Percentiles rank a stretch among this genome's conserved stretches.
These are phyloP conservation scores for Listronotus bonariensis DNA, from an alignment of 1,140 invertebrate genomes.

Conservation along the genomic window DNA sequence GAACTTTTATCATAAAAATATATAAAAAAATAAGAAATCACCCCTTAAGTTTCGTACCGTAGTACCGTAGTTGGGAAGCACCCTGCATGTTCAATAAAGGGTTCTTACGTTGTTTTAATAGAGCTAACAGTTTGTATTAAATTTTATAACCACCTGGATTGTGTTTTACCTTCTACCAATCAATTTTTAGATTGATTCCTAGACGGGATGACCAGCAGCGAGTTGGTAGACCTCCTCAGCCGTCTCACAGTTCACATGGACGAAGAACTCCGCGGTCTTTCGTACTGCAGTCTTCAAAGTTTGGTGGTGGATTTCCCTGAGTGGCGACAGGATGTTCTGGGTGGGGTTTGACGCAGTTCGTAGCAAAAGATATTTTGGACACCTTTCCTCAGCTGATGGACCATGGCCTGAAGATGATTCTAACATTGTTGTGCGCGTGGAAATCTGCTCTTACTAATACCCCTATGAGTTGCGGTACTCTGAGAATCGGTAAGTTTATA, in stretches of 20 bases:
- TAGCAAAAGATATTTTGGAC: slow-evolving; percentile 90
- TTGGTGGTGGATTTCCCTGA: slow-evolving; percentile 94
- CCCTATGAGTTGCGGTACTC: slow-evolving; percentile 20
- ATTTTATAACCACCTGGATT: too few species aligned
- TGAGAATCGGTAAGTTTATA: slow-evolving; percentile 31
- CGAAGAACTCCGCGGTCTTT: slow-evolving; percentile 85
- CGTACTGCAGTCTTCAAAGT: slow-evolving; percentile 95
- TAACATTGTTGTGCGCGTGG: slow-evolving; percentile 93
- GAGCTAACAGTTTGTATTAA: too few species aligned
- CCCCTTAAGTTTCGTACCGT: too few species aligned
- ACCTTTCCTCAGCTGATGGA: slow-evolving; percentile 85
- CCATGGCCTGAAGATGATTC: slow-evolving; percentile 89
- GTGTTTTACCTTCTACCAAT: background rate
- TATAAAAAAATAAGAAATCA: too few species aligned
- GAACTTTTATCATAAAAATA: too few species aligned
- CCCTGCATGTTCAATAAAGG: too few species aligned
- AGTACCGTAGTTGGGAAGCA: too few species aligned
- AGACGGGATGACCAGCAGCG: slow-evolving; percentile 92
- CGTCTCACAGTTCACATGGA: slow-evolving; percentile 93
- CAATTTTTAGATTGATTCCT: slow-evolving; percentile 77
- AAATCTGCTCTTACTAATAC: slow-evolving; percentile 70
- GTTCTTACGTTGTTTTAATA: too few species aligned
- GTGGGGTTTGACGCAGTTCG: slow-evolving; percentile 93
- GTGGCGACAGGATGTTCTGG: slow-evolving; percentile 96
- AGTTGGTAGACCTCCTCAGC: slow-evolving; percentile 90